A percentile compares a stretch with the other conserved stretches of the same genome.
Conservation (phyloP, 2,888 invertebrate species). For the Chrysina gloriosa region DNA sequence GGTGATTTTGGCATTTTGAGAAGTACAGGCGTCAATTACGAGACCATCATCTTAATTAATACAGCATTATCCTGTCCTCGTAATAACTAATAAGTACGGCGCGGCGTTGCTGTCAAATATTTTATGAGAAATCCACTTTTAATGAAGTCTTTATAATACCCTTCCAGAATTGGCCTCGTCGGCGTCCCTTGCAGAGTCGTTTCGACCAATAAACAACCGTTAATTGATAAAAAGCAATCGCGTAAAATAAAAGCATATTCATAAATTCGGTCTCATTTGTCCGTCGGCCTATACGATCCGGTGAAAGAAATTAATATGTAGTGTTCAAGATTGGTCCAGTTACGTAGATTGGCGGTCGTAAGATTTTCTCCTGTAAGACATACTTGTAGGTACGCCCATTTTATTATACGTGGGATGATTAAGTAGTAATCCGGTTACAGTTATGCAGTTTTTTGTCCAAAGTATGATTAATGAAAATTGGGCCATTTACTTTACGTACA, state of each 20-base stretch:
- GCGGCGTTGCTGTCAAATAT: conserved; percentile 9
- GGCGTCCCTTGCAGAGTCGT: background rate
- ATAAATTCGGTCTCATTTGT: conserved; percentile 26
- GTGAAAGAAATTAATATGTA: conserved; percentile 23
- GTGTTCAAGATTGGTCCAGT: conserved; percentile 10
- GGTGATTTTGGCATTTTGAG: background rate
- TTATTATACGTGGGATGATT: background rate
- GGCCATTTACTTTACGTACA: background rate
- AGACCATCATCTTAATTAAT: conserved; percentile 16
- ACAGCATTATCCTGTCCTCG: background rate
- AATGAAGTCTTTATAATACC: conserved; percentile 15
- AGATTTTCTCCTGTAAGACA: background rate
- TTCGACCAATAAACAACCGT: conserved; percentile 10
- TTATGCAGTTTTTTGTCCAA: background rate
- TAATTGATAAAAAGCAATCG: background rate
- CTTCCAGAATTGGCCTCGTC: background rate
- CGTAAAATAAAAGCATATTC: background rate
- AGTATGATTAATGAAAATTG: background rate
- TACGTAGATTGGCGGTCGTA: conserved; percentile 6
- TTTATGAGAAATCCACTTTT: conserved; percentile 24
- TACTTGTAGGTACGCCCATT: background rate
- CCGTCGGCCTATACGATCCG: background rate
- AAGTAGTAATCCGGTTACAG: background rate
- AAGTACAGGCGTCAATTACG: background rate
- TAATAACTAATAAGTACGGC: conserved; percentile 12